Conservation (phyloP, 2,113 vertebrate genomes). For the Thinocorus orbignyianus region DNA sequence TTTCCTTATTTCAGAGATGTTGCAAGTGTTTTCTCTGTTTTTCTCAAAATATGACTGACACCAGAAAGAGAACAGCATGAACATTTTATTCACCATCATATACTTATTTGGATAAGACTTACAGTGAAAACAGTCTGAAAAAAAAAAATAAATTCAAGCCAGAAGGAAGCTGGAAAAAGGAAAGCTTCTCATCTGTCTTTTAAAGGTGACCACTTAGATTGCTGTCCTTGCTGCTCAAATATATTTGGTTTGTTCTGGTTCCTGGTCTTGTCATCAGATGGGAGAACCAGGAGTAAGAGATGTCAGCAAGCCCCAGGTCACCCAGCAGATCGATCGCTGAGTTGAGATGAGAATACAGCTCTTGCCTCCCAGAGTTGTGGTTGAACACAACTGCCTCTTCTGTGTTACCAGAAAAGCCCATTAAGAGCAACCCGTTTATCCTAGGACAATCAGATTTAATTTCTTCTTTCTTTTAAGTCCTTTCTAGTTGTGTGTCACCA, state of each 20-base stretch:
- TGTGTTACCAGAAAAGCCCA: not conserved
- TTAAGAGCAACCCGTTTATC: not conserved
- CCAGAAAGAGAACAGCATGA: not conserved
- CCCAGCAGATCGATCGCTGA: conserved; percentile 1
- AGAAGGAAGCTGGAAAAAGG: not conserved
- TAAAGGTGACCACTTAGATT: not conserved
- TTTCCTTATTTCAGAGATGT: not conserved
- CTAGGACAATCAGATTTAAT: not conserved
- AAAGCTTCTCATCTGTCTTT: not conserved
- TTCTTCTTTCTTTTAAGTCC: conserved; percentile 13
- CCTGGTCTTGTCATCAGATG: not conserved
- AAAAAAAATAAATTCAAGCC: not conserved
- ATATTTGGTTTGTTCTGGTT: not conserved
- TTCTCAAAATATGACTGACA: not conserved
- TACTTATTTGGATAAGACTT: not conserved
- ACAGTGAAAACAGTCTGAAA: not conserved
- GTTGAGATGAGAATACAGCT: not conserved
- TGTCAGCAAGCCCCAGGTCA: not conserved
- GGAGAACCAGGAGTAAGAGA: not conserved
- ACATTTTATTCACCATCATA: not conserved
- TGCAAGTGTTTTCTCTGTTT: not conserved
- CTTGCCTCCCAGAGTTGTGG: not conserved
- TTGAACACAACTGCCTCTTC: not conserved
- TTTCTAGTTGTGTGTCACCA: not conserved
- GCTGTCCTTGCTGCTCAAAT: not conserved